Evolutionary conservation across 2,113 vertebrate genomes (phyloP).

Genomic region (Balaenoptera acutorostrata): DNA sequence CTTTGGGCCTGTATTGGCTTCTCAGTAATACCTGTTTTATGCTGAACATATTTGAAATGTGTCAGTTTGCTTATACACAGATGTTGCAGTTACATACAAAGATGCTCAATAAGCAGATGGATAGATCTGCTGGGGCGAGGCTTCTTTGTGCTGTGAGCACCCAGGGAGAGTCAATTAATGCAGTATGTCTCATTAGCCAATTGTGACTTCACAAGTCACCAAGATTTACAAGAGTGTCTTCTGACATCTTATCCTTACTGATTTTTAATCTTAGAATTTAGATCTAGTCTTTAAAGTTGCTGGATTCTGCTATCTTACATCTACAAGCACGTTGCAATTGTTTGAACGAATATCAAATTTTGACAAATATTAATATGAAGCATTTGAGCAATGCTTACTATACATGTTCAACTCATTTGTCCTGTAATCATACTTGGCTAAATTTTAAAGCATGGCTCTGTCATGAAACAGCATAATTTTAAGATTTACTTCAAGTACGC

Average conservation of each 20-base stretch:
- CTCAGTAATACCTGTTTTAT: neutral
- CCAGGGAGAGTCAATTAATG: neutral
- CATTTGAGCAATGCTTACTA: neutral
- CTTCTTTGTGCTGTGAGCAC: neutral
- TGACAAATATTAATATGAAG: neutral
- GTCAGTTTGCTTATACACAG: neutral
- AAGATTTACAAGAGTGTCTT: neutral
- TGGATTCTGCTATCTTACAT: neutral
- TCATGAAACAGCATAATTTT: neutral
- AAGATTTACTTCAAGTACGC: neutral
- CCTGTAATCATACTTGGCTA: neutral
- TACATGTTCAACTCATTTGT: neutral
- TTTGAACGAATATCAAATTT: neutral
- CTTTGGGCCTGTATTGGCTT: neutral
- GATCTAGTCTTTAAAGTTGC: neutral
- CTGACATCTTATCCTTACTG: neutral
- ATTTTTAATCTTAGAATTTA: neutral
- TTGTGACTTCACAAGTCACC: neutral
- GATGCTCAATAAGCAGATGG: neutral
- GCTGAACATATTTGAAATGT: neutral
- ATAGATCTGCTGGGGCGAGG: neutral
- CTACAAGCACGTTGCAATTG: neutral
- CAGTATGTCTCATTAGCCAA: neutral
- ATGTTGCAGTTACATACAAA: neutral
- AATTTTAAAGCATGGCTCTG: constrained; percentile 8